Evolutionary conservation across 2,797 vertebrate species (phyloP).

Genomic region (Petrocephalus sullivani): DNA sequence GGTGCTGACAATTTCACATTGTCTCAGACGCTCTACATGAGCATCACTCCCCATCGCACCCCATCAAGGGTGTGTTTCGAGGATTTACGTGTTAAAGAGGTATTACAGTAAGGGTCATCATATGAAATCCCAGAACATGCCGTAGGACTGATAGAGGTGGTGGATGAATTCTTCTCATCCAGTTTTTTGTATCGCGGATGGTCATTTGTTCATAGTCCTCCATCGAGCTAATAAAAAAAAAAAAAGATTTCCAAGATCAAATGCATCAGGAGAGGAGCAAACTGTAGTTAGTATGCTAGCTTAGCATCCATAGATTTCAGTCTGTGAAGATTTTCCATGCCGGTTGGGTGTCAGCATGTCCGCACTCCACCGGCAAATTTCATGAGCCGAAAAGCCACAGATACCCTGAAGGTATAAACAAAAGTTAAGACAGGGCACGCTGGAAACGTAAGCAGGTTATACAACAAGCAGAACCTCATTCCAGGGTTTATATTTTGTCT

Average conservation of each 20-base stretch:
- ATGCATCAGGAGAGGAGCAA: background rate
- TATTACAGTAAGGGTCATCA: background rate
- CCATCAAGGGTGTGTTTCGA: background rate
- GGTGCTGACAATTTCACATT: background rate
- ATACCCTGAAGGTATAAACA: conserved; percentile 2
- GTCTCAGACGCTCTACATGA: background rate
- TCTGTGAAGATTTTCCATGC: background rate
- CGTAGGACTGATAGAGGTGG: background rate
- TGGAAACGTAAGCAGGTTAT: background rate
- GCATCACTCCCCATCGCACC: background rate
- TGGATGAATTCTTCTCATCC: background rate
- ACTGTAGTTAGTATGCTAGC: background rate
- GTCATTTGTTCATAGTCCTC: background rate
- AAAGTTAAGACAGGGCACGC: background rate
- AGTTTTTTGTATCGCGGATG: background rate
- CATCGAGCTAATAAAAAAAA: background rate
- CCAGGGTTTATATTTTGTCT: background rate
- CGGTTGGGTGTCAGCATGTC: background rate
- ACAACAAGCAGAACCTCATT: background rate
- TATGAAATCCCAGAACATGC: background rate
- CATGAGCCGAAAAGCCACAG: background rate
- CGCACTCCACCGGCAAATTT: background rate
- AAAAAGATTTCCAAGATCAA: background rate
- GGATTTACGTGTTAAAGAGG: background rate
- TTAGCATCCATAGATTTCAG: background rate